phyloP scores from a whole-genome alignment of 2,113 vertebrate genomes.

The Sapayoa aenigma region DNA sequence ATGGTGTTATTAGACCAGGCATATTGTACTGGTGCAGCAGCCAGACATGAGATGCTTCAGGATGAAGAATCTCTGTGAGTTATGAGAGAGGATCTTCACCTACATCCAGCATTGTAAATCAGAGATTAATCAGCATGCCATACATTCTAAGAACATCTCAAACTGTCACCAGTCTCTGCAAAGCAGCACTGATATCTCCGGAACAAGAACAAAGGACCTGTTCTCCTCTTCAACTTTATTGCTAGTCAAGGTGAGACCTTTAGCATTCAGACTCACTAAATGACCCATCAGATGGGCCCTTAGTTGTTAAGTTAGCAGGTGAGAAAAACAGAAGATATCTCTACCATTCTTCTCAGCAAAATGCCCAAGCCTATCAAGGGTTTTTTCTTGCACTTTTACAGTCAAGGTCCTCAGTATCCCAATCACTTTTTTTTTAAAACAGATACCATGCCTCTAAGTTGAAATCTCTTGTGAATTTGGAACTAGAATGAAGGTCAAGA shows the following conservation, averaged over 20 bases:
- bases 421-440: background rate
- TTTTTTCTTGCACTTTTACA: background rate
- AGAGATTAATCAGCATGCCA: background rate
- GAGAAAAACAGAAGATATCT: background rate
- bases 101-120: background rate
- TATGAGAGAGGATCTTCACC: background rate
- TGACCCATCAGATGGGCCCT: background rate
- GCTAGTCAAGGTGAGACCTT: background rate
- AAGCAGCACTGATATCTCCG: background rate
- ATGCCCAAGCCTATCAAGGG: background rate
- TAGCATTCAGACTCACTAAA: background rate
- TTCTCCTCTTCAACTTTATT: background rate
- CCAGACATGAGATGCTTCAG: background rate
- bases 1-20: background rate
- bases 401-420: background rate
- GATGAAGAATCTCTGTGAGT: background rate
- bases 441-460: background rate
- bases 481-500: background rate
- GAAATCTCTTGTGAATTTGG: background rate
- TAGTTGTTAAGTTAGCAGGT: background rate
- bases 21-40: background rate
- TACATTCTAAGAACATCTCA: background rate
- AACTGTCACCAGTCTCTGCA: background rate
- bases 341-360: background rate
- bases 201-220: background rate